Percentiles rank a stretch among this genome's conserved stretches.
Evolutionary conservation across 2,888 invertebrate genomes (phyloP).

Genomic region (Polyommatus icarus): DNA sequence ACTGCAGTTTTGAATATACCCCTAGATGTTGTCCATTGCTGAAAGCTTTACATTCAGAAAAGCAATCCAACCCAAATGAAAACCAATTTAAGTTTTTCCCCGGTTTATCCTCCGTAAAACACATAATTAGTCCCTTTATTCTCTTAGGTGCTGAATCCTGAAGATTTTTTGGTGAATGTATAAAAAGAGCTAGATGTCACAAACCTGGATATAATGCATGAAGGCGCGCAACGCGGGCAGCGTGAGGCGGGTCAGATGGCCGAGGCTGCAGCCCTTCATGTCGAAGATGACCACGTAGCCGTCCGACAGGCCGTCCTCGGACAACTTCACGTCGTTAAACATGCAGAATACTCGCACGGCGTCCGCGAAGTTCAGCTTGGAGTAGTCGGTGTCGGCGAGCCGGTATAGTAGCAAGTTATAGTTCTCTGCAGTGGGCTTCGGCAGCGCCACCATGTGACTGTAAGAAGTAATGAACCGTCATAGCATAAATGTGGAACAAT

Average conservation of each 20-base stretch:
- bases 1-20: no score
- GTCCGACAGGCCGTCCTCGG: conserved; percentile 80
- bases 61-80: no score
- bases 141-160: no score
- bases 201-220: conserved; percentile 84
- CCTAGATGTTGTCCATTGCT: no score
- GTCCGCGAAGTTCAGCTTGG: conserved; percentile 83
- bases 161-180: no score
- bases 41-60: no score
- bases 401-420: conserved; percentile 82
- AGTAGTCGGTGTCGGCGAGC: conserved; percentile 81
- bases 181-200: conserved; percentile 34
- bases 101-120: no score
- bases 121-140: no score
- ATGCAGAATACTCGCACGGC: conserved; percentile 83
- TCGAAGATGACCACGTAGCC: conserved; percentile 84
- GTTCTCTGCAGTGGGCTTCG: conserved; percentile 82
- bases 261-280: conserved; percentile 84
- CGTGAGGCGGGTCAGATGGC: conserved; percentile 83
- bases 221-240: conserved; percentile 82
- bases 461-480: conserved; percentile 37
- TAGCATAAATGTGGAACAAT: no score
- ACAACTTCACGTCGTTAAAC: conserved; percentile 83
- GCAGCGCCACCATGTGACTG: conserved; percentile 83
- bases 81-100: no score